A percentile compares a stretch with the other conserved stretches of the same genome.
Conservation (phyloP, 2,888 invertebrate species). For the Habrosyne pyritoides region DNA sequence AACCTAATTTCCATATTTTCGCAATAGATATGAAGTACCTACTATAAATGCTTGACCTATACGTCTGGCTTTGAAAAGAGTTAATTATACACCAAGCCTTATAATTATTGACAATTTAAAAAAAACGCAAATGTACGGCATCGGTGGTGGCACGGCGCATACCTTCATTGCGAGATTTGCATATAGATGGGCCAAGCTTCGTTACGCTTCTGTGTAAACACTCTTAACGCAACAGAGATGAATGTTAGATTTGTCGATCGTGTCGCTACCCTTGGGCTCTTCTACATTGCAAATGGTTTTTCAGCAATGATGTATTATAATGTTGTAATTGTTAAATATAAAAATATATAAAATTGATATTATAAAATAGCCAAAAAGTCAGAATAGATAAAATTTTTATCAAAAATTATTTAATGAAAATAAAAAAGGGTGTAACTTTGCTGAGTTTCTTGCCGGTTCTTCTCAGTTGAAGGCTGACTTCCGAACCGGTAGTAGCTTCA, state of each 20-base stretch:
- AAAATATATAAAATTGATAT: too few species aligned
- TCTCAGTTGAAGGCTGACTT: too few species aligned
- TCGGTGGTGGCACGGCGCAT: background rate
- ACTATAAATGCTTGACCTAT: background rate
- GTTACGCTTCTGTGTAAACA: slow-evolving; percentile 3
- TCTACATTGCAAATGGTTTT: too few species aligned
- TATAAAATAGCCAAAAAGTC: too few species aligned
- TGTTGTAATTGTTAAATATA: too few species aligned
- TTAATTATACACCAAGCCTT: background rate
- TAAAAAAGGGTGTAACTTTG: too few species aligned
- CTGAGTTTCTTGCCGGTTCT: too few species aligned
- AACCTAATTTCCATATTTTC: background rate
- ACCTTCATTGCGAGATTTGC: background rate
- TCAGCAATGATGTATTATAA: too few species aligned
- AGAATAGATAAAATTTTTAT: too few species aligned
- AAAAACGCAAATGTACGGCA: background rate
- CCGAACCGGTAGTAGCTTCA: too few species aligned
- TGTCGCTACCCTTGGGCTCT: background rate
- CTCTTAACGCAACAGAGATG: background rate
- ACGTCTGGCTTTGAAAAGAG: background rate
- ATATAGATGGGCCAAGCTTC: slow-evolving; percentile 4
- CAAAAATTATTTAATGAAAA: too few species aligned
- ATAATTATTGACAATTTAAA: background rate
- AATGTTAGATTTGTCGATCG: background rate
- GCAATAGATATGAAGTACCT: background rate